phyloP scores from a whole-genome alignment of 92 coral and sea anemone genomes.

The Umimayanthus kanabou region DNA sequence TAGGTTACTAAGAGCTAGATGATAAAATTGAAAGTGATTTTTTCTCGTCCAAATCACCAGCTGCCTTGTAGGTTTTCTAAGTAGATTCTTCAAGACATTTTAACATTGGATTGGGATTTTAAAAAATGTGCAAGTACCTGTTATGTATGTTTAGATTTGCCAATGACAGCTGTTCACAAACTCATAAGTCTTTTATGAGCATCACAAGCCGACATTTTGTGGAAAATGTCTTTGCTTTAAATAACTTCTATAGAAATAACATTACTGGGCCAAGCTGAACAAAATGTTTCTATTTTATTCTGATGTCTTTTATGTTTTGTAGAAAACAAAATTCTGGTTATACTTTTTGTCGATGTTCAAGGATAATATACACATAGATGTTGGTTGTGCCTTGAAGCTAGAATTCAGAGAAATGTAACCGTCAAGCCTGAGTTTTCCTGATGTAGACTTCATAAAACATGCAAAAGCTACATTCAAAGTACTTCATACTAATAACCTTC shows the following conservation, averaged over 20 bases:
- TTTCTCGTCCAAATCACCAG: background rate
- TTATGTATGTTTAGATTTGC: constrained; percentile 15
- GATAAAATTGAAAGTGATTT: background rate
- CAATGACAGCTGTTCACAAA: constrained; percentile 37
- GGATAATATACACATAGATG: background rate
- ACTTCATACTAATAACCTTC: constrained; percentile 16
- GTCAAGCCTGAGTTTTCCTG: constrained; percentile 2
- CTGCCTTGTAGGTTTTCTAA: background rate
- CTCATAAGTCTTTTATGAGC: constrained; percentile 47
- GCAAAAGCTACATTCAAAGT: constrained; percentile 19
- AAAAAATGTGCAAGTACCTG: constrained; percentile 41
- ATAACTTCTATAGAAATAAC: background rate
- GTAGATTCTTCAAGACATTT: background rate
- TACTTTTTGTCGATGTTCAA: background rate
- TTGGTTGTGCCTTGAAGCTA: background rate
- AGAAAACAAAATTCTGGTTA: background rate
- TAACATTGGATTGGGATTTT: background rate
- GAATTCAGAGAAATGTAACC: background rate
- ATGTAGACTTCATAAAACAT: constrained; percentile 29
- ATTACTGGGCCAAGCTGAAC: background rate
- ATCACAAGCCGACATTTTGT: constrained; percentile 44
- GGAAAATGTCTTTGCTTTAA: constrained; percentile 14
- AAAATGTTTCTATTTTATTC: background rate
- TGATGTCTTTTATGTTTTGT: background rate
- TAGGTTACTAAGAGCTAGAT: background rate